A percentile compares a stretch with the other conserved stretches of the same genome.
Evolutionary conservation across 2,113 vertebrate species (phyloP).

Genomic region (Phyllostomus discolor): DNA sequence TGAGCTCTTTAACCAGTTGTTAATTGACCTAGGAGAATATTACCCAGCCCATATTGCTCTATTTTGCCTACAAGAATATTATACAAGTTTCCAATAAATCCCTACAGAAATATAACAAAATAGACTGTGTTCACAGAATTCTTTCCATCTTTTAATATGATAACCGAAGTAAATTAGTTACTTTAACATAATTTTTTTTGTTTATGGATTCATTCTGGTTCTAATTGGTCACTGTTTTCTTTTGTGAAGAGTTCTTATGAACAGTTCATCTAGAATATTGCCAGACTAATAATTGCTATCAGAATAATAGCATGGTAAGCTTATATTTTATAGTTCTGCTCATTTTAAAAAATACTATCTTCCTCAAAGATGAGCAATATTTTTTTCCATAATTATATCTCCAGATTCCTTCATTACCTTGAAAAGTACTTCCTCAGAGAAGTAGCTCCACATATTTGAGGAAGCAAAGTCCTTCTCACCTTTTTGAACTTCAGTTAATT

Average conservation of each 20-base stretch:
- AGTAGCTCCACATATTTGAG: background rate
- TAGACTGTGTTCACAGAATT: background rate
- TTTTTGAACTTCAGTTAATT: background rate
- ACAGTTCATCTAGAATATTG: background rate
- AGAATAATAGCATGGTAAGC: background rate
- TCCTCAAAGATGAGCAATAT: background rate
- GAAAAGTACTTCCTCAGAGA: background rate
- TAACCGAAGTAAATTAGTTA: background rate
- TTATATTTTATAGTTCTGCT: background rate
- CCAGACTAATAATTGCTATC: background rate
- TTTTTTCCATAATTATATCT: background rate
- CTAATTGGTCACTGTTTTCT: background rate
- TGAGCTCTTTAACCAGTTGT: background rate
- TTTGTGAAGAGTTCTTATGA: background rate
- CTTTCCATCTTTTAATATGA: background rate
- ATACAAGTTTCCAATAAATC: background rate
- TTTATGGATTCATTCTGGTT: background rate
- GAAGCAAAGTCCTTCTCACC: background rate
- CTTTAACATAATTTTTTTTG: background rate
- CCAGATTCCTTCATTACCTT: background rate
- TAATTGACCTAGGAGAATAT: constrained; percentile 44
- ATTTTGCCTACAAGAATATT: background rate
- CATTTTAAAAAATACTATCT: background rate
- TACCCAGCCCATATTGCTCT: background rate
- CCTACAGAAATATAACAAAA: background rate